Evolutionary conservation across 2,797 vertebrate genomes (phyloP), one percentile per base, ranked within the genome.

Genomic region (Artibeus lituratus): DNA sequence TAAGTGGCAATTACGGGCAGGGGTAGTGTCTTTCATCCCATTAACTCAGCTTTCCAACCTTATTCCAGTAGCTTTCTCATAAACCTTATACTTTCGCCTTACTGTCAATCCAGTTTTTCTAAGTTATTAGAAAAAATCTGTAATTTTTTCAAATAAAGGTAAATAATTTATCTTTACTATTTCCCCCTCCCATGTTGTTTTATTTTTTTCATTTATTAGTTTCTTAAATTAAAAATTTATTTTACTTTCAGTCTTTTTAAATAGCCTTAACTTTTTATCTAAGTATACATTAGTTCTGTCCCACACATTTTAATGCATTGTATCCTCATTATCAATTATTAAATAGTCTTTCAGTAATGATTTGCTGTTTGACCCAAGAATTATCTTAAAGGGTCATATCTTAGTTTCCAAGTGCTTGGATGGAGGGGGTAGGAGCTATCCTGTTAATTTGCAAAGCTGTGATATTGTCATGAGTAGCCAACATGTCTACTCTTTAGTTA

Each of bases 181-280:
- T 59, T 86, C n/a, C 19, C 16, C 47, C 35, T 14, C 1, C 14
- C 15, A 77, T 6, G 35, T 62, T 55, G 37, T 22, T 32, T 70
- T 62, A 12, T 10, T 74, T 83, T 87, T 76, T 87, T 49, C 70
- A 84, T 26, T 85, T 69, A 86, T 53, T 82, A 39, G 32, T 35
- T 69, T 74, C 86, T 69, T n/a, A 85, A 69, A 44, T 86, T 85
- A 85, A 19, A 86, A 59, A 47, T 26, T 53, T 65, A 85, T 80
- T 92, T 84, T 65, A 39, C 80, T 92, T 84, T 62, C 35, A 89
- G 80, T 59, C 22, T 49, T 85, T 76, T 89, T 74, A 81, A 94
- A 80, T 57, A 89, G 44, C 21, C 53, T 76, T 90, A 69, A 69
- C 3, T 55, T 59, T 80, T 87, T 35, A 86, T 80, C 35, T 59